Evolutionary conservation across 2,888 invertebrate species (phyloP), one percentile per base, ranked within the genome.

Genomic region (Neuroscelio doddi): DNA sequence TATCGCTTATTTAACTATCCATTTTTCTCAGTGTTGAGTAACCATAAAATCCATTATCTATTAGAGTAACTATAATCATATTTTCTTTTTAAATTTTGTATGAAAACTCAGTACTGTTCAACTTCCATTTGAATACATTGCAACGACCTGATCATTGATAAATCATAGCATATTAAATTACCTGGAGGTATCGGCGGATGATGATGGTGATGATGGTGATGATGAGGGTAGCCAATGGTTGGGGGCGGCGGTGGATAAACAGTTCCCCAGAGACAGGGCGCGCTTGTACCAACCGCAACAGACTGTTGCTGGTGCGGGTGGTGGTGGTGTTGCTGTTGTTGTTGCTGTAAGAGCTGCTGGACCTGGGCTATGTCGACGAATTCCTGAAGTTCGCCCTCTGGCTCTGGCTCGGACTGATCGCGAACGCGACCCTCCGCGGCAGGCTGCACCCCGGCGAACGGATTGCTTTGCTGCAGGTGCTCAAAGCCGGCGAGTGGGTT

Each of bases 341-440:
- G 81, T 71, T 89, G 89, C 83, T 92, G 87, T 74, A 92, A 87
- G 75, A 92, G 85, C 83, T 92, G 90, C 79, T 92, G 92, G 83
- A 93, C 93, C 83, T 93, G 93, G 57, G 93, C 89, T 77, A 93
- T 93, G 86, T 93, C 93, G 83, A 93, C 93, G 86, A 92, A 93
- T 86, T 93, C 93, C 57, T 81, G 79, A 26, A 80, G 71, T 57
- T 80, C 84, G 55, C 80, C 80, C 62, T 80, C 87, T 78, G 73
- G 85, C 41, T 79, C 77, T 27, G 73, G 59, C 53, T 72, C 76
- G 45, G 71, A 50, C 17, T 56, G 61, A n/a, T 80, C 81, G 50
- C 78, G 76, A 57, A 72, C 69, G 64, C 81, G 72, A 12, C 70
- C 74, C 56, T 81, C 82, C 41, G 65, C 38, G 27, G 55, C 30